These are phyloP conservation scores for Butorides virescens DNA, from an alignment of 2,113 vertebrate species.

Conservation along the genomic window DNA sequence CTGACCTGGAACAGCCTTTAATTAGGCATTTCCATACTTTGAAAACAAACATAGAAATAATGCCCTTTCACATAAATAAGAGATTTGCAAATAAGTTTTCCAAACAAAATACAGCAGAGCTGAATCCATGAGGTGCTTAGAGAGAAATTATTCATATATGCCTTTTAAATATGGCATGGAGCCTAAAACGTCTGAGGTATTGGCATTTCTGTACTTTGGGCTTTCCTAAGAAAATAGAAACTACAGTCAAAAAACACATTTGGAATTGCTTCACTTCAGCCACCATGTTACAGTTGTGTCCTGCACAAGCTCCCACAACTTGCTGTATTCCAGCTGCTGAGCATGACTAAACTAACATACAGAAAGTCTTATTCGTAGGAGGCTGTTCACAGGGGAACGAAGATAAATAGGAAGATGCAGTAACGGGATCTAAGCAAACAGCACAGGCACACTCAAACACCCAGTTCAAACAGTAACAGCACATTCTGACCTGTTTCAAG, in stretches of 20 bases:
- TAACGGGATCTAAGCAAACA: constrained; percentile 55
- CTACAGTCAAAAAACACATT: background rate
- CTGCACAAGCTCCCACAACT: background rate
- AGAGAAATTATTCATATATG: background rate
- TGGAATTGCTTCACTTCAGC: constrained; percentile 15
- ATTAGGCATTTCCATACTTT: constrained; percentile 13
- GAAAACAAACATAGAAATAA: background rate
- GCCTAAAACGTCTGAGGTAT: background rate
- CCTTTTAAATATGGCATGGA: background rate
- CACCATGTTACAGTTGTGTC: constrained; percentile 10
- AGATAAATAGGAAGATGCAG: constrained; percentile 7
- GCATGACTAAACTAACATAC: background rate
- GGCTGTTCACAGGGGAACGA: constrained; percentile 24
- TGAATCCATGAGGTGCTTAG: background rate
- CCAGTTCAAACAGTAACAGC: constrained; percentile 37
- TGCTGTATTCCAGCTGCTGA: background rate
- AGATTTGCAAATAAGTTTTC: background rate
- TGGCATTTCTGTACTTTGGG: background rate
- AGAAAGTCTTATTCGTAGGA: constrained; percentile 11
- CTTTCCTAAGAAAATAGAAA: constrained; percentile 3
- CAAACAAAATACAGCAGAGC: background rate
- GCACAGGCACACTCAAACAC: constrained; percentile 26
- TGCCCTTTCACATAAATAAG: background rate
- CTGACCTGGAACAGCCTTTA: constrained; percentile 33
- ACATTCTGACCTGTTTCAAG: constrained; percentile 47